Evolutionary conservation across 2,888 invertebrate species (phyloP), one percentile per base, ranked within the genome.

Genomic region (Drosophila fulvimacula): DNA sequence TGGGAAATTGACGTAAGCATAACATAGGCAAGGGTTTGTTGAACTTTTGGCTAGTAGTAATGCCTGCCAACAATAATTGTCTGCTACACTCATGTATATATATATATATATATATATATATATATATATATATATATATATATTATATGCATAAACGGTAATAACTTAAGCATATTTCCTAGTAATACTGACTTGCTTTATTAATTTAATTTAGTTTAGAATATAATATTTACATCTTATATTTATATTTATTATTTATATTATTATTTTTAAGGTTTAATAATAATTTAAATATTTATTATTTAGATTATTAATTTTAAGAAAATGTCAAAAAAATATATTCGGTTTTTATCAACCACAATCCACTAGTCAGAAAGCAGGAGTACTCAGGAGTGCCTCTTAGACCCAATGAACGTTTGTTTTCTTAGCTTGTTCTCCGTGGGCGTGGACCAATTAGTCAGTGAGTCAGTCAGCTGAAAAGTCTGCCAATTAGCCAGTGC

Each of bases 401-500:
- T 13, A 13, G 6, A 5, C 6, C 17, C 32, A 32, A 19, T 30
- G 6, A 17, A 48, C 17, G 17, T 48, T 48, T 17, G 6, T 0
- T 13, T 7, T 11, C 17, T 13, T 6, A 34, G 21, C 21, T 21
- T 15, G 2, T 21, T 1, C 51, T n/a, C 27, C 5, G 17, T 17
- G 27, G 17, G 13, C 27, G 17, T 27, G 24, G 52, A 17, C 38
- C 52, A 52, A 21, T 36, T 38, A 39, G 38, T 27, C 53, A 53
- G 27, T 5, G 30, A 5, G n/a, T 11, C 6, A 30, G 48, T n/a
- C 34, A 21, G 34, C 15, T n/a, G 51, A 21, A 51, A 21, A 39
- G 53, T 15, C 17, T 19, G 30, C 27, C 53, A 53, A 53, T 53
- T 53, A 53, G 53, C 5, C 9, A 17, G 17, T 5, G 19, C 39